Evolutionary conservation across 2,113 vertebrate species (phyloP), one percentile per base, ranked within the genome.

Genomic region (Psophia crepitans): DNA sequence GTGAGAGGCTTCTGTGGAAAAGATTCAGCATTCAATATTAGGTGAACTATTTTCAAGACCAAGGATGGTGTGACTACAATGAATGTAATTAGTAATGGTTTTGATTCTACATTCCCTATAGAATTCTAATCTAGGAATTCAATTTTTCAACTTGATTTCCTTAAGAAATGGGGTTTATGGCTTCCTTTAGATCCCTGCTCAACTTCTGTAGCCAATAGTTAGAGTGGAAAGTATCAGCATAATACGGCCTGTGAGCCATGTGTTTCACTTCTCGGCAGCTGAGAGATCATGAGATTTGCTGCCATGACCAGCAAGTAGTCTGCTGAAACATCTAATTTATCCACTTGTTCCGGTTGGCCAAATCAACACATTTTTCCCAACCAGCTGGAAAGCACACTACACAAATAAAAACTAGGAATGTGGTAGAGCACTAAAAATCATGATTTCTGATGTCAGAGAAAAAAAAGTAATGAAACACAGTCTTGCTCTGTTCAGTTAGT

Each of bases 221-320:
- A 71, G 20, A 84, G 5, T 19, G 71, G 39, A 93, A 57, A 11
- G 3, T 32, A 87, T 12, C 20, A 87, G 14, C 43, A 87, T 24
- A 27, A 27, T 14, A 16, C 0, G 9, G 35, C 24, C 75, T 26
- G 10, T 13, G 41, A 92, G n/a, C 18, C 54, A 79, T 0, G 1
- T 14, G 19, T 53, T 87, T 84, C 65, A 58, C 21, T 39, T 87
- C 43, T 60, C 5, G 3, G 35, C 81, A 90, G 49, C 33, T 44
- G 16, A 79, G 32, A 75, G 26, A 37, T 35, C 57, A 16, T 17
- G 68, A 39, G 23, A 71, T 94, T 54, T 90, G 53, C 39, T 65
- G 58, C 16, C 44, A 37, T 37, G 61, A 4, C 17, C 26, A 83
- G 41, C 14, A 33, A 61, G 16, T 14, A 46, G 28, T 66, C 41